Base-by-base conservation (phyloP, 2,888 invertebrate genomes). In the Cerastis leucographa region DNA sequence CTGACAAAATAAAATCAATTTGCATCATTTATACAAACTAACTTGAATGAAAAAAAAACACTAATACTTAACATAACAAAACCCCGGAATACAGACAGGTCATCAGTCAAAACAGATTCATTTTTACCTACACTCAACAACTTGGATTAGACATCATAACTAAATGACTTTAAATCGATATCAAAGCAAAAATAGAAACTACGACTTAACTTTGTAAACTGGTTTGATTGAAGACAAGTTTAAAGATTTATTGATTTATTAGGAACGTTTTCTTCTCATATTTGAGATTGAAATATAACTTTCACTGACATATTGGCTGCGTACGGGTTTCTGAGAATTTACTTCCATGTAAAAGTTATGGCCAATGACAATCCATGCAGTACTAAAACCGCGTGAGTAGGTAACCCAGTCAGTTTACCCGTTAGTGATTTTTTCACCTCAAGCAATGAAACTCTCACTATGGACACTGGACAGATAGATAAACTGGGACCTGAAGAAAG, bases 171-270 rank as follows among this genome's bases (percentile, higher is more conserved):
- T 67, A 64, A 71, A 84, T 71, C 46, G 71, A 78, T 82, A 74
- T 72, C 83, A 54, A 69, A 84, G 62, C 59, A 81, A 76, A 83
- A 84, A 73, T 85, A 83, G 84, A 84, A 84, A 86, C 74, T 59
- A 61, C 71, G 66, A 64, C 25, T 42, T 46, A 44, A 56, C 59
- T 72, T 51, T 65, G 51, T 61, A 71, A 85, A 85, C 85, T 66
- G 77, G 87, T 86, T 87, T 81, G 64, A 54, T 67, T 79, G 59
- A 64, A 74, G 75, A 76, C 71, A 74, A 74, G 73, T 67, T 85
- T 64, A 56, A 75, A 87, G 74, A 85, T 87, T 85, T 85, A 87
- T 85, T 75, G 78, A 78, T 80, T 77, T 80, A 87, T 77, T 71
- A 72, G 40, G 54, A 70, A 71, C 70, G 61, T 73, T 80, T 83